phyloP scores from a whole-genome alignment of 2,113 vertebrate species.

The Hystrix cristata region DNA sequence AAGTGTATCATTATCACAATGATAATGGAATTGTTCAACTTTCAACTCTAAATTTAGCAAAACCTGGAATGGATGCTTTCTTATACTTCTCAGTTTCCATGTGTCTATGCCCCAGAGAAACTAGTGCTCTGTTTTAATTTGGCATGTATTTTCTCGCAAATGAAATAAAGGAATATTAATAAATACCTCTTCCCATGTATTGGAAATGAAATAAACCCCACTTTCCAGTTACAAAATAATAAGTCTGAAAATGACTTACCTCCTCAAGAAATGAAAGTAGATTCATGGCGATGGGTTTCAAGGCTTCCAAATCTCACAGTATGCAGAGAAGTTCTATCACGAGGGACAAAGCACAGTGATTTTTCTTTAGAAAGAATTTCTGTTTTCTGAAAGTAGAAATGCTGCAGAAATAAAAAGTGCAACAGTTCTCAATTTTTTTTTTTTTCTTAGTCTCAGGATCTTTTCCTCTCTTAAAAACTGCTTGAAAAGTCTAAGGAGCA shows the following conservation, averaged over 20 bases:
- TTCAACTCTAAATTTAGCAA: not conserved
- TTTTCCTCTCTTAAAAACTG: not conserved
- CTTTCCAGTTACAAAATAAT: slow-evolving; percentile 22
- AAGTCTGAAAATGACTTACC: not conserved
- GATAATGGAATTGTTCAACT: not conserved
- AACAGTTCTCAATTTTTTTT: not conserved
- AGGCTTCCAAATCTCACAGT: not conserved
- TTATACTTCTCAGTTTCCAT: not conserved
- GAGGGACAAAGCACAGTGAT: not conserved
- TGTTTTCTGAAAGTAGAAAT: not conserved
- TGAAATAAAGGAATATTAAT: not conserved
- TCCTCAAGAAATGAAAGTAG: not conserved
- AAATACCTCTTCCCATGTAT: not conserved
- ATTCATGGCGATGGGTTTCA: not conserved
- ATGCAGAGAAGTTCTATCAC: not conserved
- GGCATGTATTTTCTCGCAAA: not conserved
- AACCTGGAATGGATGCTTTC: not conserved
- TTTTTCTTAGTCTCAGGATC: not conserved
- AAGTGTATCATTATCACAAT: not conserved
- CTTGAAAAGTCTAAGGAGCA: not conserved
- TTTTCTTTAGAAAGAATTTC: not conserved
- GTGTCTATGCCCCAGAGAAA: not conserved
- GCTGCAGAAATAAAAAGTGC: not conserved
- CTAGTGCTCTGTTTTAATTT: not conserved
- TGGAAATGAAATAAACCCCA: not conserved